A percentile compares a stretch with the other conserved stretches of the same genome.
Conservation (phyloP, 2,888 invertebrate genomes). For the Volucella zonaria region DNA sequence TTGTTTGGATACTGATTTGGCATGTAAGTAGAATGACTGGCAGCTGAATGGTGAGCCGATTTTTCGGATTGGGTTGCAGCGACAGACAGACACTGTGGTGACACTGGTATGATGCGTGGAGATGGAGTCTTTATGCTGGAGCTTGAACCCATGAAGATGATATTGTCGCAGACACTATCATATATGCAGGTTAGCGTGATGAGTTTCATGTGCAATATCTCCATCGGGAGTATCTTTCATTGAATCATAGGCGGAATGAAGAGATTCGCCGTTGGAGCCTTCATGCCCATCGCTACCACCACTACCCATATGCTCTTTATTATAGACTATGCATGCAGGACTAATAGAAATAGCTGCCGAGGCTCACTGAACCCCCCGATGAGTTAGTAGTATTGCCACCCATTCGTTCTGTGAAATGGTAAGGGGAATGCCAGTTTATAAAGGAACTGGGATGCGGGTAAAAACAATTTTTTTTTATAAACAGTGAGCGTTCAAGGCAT, state of each 20-base stretch:
- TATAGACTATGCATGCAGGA: slow-evolving; percentile 87
- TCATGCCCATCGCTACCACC: slow-evolving; percentile 77
- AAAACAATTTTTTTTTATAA: slow-evolving; percentile 74
- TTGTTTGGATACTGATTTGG: slow-evolving; percentile 82
- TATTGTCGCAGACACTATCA: slow-evolving; percentile 84
- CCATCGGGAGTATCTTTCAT: slow-evolving; percentile 79
- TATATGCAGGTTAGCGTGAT: slow-evolving; percentile 80
- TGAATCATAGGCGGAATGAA: slow-evolving; percentile 80
- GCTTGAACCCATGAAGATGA: slow-evolving; percentile 89
- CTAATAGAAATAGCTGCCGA: slow-evolving; percentile 86
- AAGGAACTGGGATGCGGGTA: slow-evolving; percentile 83
- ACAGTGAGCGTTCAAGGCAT: slow-evolving; percentile 74
- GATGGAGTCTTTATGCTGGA: slow-evolving; percentile 92
- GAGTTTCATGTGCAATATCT: slow-evolving; percentile 79
- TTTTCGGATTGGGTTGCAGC: slow-evolving; percentile 80
- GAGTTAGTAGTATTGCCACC: slow-evolving; percentile 74
- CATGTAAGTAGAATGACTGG: slow-evolving; percentile 79
- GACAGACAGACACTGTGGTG: slow-evolving; percentile 81
- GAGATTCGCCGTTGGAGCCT: slow-evolving; percentile 75
- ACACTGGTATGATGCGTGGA: slow-evolving; percentile 89
- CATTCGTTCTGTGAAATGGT: slow-evolving; percentile 49
- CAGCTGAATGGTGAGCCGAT: slow-evolving; percentile 81
- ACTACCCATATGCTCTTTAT: slow-evolving; percentile 84
- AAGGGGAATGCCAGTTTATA: slow-evolving; percentile 78
- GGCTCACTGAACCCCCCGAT: slow-evolving; percentile 77